Evolutionary conservation across 1,140 invertebrate genomes (phyloP), one percentile per base, ranked within the genome.

Genomic region (Drosophila seguyi): DNA sequence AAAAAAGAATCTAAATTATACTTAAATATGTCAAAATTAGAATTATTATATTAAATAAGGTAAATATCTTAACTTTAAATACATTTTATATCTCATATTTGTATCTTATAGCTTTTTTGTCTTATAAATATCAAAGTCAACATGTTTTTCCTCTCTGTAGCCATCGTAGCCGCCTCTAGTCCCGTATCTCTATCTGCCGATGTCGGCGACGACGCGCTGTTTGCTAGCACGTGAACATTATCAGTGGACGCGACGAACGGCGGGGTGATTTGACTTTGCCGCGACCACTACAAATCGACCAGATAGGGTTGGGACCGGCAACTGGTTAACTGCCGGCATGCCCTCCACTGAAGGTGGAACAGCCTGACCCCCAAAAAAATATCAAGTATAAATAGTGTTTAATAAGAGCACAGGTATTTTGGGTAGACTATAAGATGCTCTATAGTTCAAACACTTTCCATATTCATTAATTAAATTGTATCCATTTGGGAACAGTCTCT

Each of bases 221-320:
- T 65, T 71, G 67, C 45, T 68, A 38, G 68, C 83, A 86, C 82
- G 82, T 87, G 82, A 87, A 86, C 82, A 45, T 68, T 81, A 77
- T 85, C 81, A 85, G 61, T 41, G 69, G 57, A 59, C 57, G 61
- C 61, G 38, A 6, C 47, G 45, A 25, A n/a, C 3, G 36, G 66
- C 61, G 45, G 38, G 66, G 36, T 27, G 7, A 42, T 67, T 69
- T 69, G 66, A 69, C 66, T 69, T 69, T 69, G 66, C 31, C 47
- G 62, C 66, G 66, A 69, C 66, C 62, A 68, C 65, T 34, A n/a
- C 65, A 63, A 63, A 50, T 27, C 36, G 52, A 5, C 14, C 44
- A 52, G 66, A 72, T 72, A 59, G 66, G 44, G 25, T 72, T 57
- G 45, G 27, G 20, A 22, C 58, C 4, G 57, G 34, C 42, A 14